Evolutionary conservation across 2,797 vertebrate species (phyloP), one percentile per base, ranked within the genome.

Genomic region (Hipposideros larvatus): DNA sequence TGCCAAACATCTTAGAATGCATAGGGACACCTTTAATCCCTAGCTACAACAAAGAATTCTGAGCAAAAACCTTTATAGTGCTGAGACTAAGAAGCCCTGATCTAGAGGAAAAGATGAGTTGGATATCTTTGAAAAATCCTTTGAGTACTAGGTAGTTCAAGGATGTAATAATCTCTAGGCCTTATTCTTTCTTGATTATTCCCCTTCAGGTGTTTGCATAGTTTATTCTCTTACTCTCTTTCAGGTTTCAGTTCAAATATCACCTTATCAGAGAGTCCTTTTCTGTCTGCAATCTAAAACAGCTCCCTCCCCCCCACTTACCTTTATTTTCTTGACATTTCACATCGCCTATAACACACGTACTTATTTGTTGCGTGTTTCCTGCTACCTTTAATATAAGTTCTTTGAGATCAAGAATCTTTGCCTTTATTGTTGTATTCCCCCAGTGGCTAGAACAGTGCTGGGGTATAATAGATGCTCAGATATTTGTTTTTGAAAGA

Each of bases 401-500:
- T 34, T 82, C 8, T 26, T 21, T 2, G 18, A 87, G 41, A 66
- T 8, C 70, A 83, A 10, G 59, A 61, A 53, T 92, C 61, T 87
- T 90, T 73, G 31, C 26, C 37, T 75, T 87, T 68, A 57, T 61
- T 78, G 4, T 57, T 70, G 9, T 75, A n/a, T 85, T 9, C 55
- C 22, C 26, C 48, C 13, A 41, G 16, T 78, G 31, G 65, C 31
- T 80, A 77, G 28, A 53, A 5, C 19, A 70, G 51, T 77, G 31
- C 51, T 68, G 15, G 53, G 14, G 31, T 84, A n/a, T 75, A 37
- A 48, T 70, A 84, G 43, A 34, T 89, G 28, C n/a, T 83, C 13
- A 53, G 15, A 53, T 70, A 51, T 74, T 95, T 80, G 24, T 75
- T 70, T 28, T 53, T 88, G 55, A 73, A 92, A 88, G 34, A 88